phyloP scores from a whole-genome alignment of 2,888 invertebrate genomes.

The Cryptus armator region DNA sequence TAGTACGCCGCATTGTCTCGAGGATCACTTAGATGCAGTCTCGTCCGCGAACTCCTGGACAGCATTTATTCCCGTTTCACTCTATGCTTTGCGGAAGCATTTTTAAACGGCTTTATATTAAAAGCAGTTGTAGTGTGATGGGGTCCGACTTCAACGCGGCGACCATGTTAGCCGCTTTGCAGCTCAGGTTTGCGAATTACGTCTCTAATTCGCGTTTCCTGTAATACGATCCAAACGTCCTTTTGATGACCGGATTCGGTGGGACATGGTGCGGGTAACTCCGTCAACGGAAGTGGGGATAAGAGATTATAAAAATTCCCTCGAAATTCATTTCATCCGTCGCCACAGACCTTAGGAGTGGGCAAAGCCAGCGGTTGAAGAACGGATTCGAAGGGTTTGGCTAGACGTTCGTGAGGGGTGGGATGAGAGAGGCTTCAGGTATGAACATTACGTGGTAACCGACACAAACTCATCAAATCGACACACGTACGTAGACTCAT shows the following conservation, averaged over 20 bases:
- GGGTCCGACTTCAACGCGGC: background rate
- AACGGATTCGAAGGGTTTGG: constrained; percentile 63
- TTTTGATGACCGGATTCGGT: constrained; percentile 41
- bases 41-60: constrained; percentile 5
- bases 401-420: constrained; percentile 68
- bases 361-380: constrained; percentile 46
- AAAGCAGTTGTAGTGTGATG: background rate
- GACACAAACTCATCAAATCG: constrained; percentile 5
- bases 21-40: constrained; percentile 58
- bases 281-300: constrained; percentile 9
- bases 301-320: constrained; percentile 51
- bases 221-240: constrained; percentile 1
- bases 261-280: constrained; percentile 32
- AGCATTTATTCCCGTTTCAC: constrained; percentile 1
- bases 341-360: constrained; percentile 53
- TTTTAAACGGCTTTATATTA: too few species aligned
- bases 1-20: constrained; percentile 47
- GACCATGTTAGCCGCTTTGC: background rate
- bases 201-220: constrained; percentile 8
- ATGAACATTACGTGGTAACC: constrained; percentile 53
- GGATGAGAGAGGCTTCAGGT: constrained; percentile 45
- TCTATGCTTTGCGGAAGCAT: background rate
- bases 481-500: constrained; percentile 2
- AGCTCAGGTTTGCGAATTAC: constrained; percentile 26
- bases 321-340: constrained; percentile 52